Evolutionary conservation across 2,797 vertebrate species (phyloP), one percentile per base, ranked within the genome.

Genomic region (Gallirallus australis): DNA sequence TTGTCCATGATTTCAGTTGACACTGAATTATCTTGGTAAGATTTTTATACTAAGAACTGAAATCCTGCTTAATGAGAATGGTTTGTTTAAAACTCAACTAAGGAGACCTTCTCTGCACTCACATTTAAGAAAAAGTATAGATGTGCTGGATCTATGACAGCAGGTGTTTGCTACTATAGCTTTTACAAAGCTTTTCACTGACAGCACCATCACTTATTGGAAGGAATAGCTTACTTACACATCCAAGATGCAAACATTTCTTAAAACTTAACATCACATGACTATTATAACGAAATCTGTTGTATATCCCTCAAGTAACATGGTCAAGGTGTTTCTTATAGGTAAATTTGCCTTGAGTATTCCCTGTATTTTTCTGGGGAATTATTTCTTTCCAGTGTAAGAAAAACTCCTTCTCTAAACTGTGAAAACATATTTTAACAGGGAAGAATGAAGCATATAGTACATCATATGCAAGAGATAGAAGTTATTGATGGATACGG

Each of bases 101-200:
- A 76, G 27, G 53, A 45, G 25, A 31, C 9, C 6, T 69, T 12
- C 5, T 5, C 10, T 85, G 30, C 2, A 12, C 6, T 82, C 27
- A 20, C 20, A 40, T 64, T 64, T 53, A 21, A 56, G 45, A 48
- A 52, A 31, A 64, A 31, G 1, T 10, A 70, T 2, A 12, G 63
- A 33, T 8, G 12, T 37, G 8, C 2, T 37, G 42, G 19, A 54
- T 45, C 28, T 53, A 1, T 54, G 20, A 25, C 0, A 59, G n/a
- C 30, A 80, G 28, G 20, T 2, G 20, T 71, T 25, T 9, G 18
- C 8, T 45, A 45, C 19, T 18, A 61, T 13, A 3, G 1, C 15
- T 9, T 19, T 16, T 31, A 27, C 33, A 92, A 24, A 35, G 59
- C 10, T 84, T 73, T 78, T 54, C 52, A 42, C 17, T 53, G 56